Evolutionary conservation across 2,888 invertebrate species (phyloP).

Genomic region (Agonopterix arenella): DNA sequence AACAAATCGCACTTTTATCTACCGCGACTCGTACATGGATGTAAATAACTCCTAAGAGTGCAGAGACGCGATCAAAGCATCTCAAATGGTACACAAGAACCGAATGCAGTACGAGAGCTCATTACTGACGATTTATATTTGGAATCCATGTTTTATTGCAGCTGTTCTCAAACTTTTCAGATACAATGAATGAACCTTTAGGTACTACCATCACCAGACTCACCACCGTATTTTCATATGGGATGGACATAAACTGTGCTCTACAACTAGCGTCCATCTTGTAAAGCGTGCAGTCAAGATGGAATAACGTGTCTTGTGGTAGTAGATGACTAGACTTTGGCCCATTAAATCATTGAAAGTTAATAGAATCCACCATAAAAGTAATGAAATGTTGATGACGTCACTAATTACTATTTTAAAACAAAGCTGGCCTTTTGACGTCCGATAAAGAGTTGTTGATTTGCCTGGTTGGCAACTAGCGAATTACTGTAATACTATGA

Average conservation of each 20-base stretch:
- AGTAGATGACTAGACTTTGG: no score
- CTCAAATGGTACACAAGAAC: background rate
- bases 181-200: background rate
- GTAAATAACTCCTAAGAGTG: conserved; percentile 1
- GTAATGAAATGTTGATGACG: no score
- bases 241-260: background rate
- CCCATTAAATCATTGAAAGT: no score
- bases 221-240: background rate
- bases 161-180: conserved; percentile 5
- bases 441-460: no score
- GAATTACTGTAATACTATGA: no score
- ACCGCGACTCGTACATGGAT: background rate
- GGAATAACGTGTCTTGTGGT: no score
- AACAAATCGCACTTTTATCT: background rate
- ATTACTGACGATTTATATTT: conserved; percentile 10
- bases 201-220: background rate
- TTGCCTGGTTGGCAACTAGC: no score
- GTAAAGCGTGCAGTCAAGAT: no score
- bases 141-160: conserved; percentile 5
- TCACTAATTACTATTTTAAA: no score
- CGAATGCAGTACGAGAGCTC: conserved; percentile 2
- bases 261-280: background rate
- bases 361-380: no score
- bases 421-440: no score
- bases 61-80: conserved; percentile 1